These are phyloP conservation scores for Arbacia lixula DNA, from an alignment of 53 echinoderm and acorn worm species.

Conservation along the genomic window DNA sequence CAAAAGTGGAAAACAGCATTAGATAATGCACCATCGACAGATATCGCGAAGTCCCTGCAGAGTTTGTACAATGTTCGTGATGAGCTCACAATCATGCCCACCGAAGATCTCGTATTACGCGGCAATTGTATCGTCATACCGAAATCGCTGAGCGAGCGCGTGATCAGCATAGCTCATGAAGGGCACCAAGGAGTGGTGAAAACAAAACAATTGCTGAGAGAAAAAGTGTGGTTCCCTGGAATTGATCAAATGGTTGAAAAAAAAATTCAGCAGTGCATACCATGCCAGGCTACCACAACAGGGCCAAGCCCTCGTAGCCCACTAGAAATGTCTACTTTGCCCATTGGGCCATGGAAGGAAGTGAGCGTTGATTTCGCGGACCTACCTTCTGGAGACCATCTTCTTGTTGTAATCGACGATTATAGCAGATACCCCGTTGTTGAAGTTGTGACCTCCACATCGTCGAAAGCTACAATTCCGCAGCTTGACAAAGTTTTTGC, in stretches of 20 bases:
- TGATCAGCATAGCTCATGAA: slow-evolving; percentile 62
- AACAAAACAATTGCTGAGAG: slow-evolving; percentile 63
- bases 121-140: slow-evolving; percentile 68
- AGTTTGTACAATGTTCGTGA: slow-evolving; percentile 50
- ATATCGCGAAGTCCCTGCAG: neutral
- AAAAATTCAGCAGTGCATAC: slow-evolving; percentile 60
- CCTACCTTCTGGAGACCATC: slow-evolving; percentile 66
- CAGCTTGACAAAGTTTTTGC: slow-evolving; percentile 75
- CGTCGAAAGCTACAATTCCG: slow-evolving; percentile 58
- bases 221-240: slow-evolving; percentile 81
- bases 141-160: slow-evolving; percentile 43
- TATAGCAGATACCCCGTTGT: slow-evolving; percentile 71
- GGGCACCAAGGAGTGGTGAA: slow-evolving; percentile 80
- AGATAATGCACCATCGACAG: neutral
- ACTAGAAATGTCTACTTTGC: slow-evolving; percentile 68
- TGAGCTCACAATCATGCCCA: slow-evolving; percentile 56
- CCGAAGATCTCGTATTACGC: slow-evolving; percentile 57
- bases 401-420: slow-evolving; percentile 73
- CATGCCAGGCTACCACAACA: slow-evolving; percentile 62
- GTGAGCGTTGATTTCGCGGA: slow-evolving; percentile 79
- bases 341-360: slow-evolving; percentile 59
- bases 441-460: slow-evolving; percentile 72
- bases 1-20: slow-evolving; percentile 16
- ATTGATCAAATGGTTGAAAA: slow-evolving; percentile 60
- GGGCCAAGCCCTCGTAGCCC: too few species aligned